A percentile compares a stretch with the other conserved stretches of the same genome.
Conservation (phyloP, 2,888 invertebrate species). For the Clusia tigrina region DNA sequence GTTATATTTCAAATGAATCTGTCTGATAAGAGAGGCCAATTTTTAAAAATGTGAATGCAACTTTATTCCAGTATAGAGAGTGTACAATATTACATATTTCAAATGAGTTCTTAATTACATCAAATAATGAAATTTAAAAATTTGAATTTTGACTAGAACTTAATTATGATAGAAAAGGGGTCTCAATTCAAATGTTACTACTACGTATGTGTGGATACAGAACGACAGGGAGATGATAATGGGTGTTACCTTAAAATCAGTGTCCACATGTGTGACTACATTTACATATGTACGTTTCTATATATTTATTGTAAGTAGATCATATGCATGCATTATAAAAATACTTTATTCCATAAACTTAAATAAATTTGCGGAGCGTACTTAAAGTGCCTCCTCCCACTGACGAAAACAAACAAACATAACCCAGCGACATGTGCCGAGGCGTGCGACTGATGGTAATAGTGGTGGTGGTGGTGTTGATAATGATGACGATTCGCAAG, state of each 20-base stretch:
- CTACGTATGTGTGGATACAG: slow-evolving; percentile 16
- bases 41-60: slow-evolving; percentile 61
- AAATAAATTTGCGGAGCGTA: slow-evolving; percentile 15
- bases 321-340: slow-evolving; percentile 63
- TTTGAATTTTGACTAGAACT: slow-evolving; percentile 61
- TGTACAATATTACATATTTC: slow-evolving; percentile 48
- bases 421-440: not conserved
- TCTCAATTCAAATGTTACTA: slow-evolving; percentile 11
- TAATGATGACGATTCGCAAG: slow-evolving; percentile 11
- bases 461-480: not conserved
- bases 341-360: slow-evolving; percentile 45
- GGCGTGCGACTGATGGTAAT: not conserved
- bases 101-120: slow-evolving; percentile 53
- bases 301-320: slow-evolving; percentile 56
- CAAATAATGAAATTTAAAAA: slow-evolving; percentile 44
- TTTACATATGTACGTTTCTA: slow-evolving; percentile 46
- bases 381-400: slow-evolving; percentile 34
- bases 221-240: not conserved
- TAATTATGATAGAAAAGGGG: slow-evolving; percentile 32
- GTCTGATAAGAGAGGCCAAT: not conserved
- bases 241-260: not conserved
- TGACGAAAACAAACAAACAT: slow-evolving; percentile 3
- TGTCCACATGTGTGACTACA: slow-evolving; percentile 37
- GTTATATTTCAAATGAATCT: no score
- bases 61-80: slow-evolving; percentile 58